phyloP scores from a whole-genome alignment of 2,113 vertebrate genomes.

The Phodopus roborovskii region DNA sequence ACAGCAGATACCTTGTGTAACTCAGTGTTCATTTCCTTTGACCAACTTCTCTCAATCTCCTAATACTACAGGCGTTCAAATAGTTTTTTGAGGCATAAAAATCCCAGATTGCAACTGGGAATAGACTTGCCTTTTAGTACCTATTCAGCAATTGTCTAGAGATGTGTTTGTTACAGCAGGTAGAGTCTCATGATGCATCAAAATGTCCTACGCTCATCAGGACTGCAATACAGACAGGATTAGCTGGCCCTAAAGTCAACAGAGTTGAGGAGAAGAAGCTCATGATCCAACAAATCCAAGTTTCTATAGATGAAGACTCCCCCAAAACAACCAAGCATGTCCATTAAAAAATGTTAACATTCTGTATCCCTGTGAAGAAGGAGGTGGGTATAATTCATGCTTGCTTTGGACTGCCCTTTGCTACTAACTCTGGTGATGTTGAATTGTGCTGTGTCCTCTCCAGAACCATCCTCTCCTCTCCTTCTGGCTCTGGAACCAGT shows the following conservation, averaged over 20 bases:
- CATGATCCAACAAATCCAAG: neutral
- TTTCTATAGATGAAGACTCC: neutral
- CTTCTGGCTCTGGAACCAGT: neutral
- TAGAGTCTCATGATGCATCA: neutral
- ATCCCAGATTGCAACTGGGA: neutral
- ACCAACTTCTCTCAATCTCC: neutral
- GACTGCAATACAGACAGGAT: neutral
- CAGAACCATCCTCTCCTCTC: neutral
- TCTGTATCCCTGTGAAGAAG: neutral
- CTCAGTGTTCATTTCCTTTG: neutral
- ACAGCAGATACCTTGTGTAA: neutral
- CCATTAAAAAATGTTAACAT: neutral
- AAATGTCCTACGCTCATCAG: neutral
- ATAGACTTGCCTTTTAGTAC: neutral
- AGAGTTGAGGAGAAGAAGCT: neutral
- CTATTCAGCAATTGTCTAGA: neutral
- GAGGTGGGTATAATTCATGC: neutral
- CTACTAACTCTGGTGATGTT: neutral
- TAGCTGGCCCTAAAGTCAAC: accelerated
- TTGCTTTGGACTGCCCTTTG: neutral
- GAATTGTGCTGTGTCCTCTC: neutral
- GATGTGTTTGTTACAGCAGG: neutral
- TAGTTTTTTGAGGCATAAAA: neutral
- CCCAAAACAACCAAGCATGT: neutral
- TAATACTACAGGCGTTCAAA: neutral